A percentile compares a stretch with the other conserved stretches of the same genome.
Conservation (phyloP, 2,797 vertebrate genomes). For the Rhyacichthys aspro region DNA sequence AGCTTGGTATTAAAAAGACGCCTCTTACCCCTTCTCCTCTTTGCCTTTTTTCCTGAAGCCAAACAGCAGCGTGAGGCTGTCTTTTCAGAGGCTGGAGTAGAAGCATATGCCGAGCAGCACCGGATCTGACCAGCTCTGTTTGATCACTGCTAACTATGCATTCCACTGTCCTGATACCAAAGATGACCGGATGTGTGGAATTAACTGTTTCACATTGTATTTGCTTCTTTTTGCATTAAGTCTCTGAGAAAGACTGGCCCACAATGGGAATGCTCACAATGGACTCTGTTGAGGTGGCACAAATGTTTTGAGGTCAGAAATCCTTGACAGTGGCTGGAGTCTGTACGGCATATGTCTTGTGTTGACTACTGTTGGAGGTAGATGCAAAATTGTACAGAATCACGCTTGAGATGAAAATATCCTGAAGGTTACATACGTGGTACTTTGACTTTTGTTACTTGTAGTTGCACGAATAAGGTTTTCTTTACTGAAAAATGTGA, state of each 20-base stretch:
- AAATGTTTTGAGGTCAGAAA: slow-evolving; percentile 42
- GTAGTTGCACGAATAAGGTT: slow-evolving; percentile 85
- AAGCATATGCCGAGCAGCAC: slow-evolving; percentile 71
- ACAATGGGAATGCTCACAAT: slow-evolving; percentile 59
- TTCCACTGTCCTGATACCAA: slow-evolving; percentile 92
- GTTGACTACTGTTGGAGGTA: slow-evolving; percentile 81
- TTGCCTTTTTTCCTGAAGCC: slow-evolving; percentile 61
- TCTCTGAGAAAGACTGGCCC: slow-evolving; percentile 64
- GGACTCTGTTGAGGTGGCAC: slow-evolving; percentile 44
- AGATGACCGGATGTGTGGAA: slow-evolving; percentile 86
- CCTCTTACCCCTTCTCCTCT: slow-evolving; percentile 40
- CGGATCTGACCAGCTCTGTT: slow-evolving; percentile 63
- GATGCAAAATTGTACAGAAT: slow-evolving; percentile 84
- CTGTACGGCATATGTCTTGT: slow-evolving; percentile 60
- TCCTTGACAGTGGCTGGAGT: slow-evolving; percentile 34
- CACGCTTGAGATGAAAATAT: slow-evolving; percentile 84
- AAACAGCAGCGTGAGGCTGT: slow-evolving; percentile 61
- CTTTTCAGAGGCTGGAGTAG: slow-evolving; percentile 62
- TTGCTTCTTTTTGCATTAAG: slow-evolving; percentile 71
- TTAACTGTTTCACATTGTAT: slow-evolving; percentile 68
- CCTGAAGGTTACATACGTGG: slow-evolving; percentile 83
- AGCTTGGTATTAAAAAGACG: slow-evolving; percentile 65
- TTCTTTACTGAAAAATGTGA: slow-evolving; percentile 84
- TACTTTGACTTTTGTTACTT: slow-evolving; percentile 80
- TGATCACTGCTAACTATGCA: slow-evolving; percentile 89